These are phyloP conservation scores for Crocuta crocuta DNA, from an alignment of 2,113 vertebrate species.

Conservation along the genomic window DNA sequence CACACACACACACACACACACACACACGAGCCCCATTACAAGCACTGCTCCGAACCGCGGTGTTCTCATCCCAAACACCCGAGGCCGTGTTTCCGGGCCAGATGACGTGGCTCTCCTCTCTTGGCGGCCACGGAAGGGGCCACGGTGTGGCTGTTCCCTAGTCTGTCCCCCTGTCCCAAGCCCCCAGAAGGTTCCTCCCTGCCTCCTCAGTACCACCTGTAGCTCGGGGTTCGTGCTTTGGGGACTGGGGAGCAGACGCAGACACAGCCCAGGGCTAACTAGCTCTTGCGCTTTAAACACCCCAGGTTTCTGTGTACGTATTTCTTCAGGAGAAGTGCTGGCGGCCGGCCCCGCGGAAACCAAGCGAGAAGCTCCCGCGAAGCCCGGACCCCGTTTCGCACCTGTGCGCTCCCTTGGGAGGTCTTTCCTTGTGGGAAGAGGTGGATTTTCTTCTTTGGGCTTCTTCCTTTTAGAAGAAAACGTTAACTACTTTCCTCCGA, in stretches of 20 bases:
- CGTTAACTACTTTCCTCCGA: background rate
- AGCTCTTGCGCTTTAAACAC: background rate
- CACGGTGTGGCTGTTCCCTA: background rate
- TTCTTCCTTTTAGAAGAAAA: background rate
- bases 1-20: background rate
- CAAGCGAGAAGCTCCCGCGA: background rate
- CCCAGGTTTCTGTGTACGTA: background rate
- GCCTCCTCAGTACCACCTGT: background rate
- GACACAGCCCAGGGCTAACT: background rate
- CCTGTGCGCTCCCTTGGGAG: background rate
- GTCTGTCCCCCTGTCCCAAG: background rate
- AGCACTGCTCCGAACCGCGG: background rate
- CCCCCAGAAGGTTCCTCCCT: background rate
- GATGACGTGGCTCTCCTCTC: background rate
- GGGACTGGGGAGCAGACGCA: background rate
- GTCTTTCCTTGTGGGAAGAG: background rate
- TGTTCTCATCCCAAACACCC: background rate
- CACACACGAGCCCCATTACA: background rate
- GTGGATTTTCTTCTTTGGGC: background rate
- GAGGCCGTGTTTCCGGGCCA: background rate
- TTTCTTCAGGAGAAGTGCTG: constrained; percentile 72
- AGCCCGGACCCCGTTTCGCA: background rate
- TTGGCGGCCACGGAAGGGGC: background rate
- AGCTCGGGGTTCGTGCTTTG: background rate
- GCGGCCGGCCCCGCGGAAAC: background rate